Evolutionary conservation across 2,888 invertebrate genomes (phyloP), one percentile per base, ranked within the genome.

Genomic region (Dromius quadrimaculatus): DNA sequence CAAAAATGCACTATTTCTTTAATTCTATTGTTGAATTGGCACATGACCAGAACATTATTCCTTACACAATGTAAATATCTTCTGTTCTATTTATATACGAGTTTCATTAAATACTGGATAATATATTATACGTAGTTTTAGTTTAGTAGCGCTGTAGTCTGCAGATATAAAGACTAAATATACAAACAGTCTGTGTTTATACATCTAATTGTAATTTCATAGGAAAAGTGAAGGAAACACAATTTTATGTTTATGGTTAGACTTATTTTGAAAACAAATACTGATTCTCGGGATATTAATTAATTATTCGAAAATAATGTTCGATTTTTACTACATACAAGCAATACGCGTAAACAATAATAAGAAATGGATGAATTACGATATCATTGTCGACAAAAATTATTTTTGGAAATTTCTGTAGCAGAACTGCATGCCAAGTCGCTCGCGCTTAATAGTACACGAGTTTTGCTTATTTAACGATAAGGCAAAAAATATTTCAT

Each of bases 1-100:
- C 50, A 54, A 54, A 54, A 32, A 28, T 54, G 50, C 32, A 54
- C 28, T 54, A 54, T 28, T 28, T 54, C 50, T 54, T 28, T 5
- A 54, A 54, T 54, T 54, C 50, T 54, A 32, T 54, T 54, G 50
- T 54, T 54, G 50, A 54, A 28, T 32, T 54, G 50, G 50, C 50
- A 54, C 2, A 54, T 28, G 6, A 54, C 32, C 50, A 54, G 28
- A 54, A 54, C 23, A 28, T 28, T 54, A 54, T 54, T 54, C 50
- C 50, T 54, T 54, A 54, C 50, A 54, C 50, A 54, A 54, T 54
- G 50, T 54, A 54, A 54, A 54, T 54, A 50, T 50, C 50, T 50
- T 28, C 23, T 13, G 28, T 11, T 20, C 8, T 50, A 50, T 50
- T 50, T 50, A 50, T 50, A 50, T 13, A 11, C 47, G 22, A 47